A percentile compares a stretch with the other conserved stretches of the same genome.
These are phyloP conservation scores for Dasysyrphus tricinctus DNA, from an alignment of 2,888 invertebrate species.

Conservation along the genomic window DNA sequence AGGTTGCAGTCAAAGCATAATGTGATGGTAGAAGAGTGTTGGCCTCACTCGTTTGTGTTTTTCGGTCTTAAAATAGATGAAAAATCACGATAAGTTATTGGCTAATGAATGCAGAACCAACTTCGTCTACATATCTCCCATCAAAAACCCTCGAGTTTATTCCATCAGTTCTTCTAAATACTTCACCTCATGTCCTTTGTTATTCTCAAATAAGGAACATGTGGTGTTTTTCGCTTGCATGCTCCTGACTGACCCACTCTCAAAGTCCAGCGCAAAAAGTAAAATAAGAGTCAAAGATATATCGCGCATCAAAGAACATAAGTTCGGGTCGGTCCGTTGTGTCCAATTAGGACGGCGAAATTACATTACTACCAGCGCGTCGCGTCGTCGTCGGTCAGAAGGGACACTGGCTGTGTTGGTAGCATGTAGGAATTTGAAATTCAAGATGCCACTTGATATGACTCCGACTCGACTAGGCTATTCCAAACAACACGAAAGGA, in stretches of 20 bases:
- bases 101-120: slow-evolving; percentile 65
- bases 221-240: slow-evolving; percentile 36
- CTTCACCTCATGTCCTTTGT: slow-evolving; percentile 37
- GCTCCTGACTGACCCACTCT: slow-evolving; percentile 71
- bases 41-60: background rate
- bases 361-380: slow-evolving; percentile 36
- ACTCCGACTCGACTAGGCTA: slow-evolving; percentile 12
- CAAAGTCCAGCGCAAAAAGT: slow-evolving; percentile 12
- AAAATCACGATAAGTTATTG: slow-evolving; percentile 73
- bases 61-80: slow-evolving; percentile 54
- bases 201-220: slow-evolving; percentile 22
- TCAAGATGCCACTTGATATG: slow-evolving; percentile 70
- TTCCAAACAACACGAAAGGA: slow-evolving; percentile 64
- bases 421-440: slow-evolving; percentile 65
- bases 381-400: slow-evolving; percentile 26
- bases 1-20: slow-evolving; percentile 35
- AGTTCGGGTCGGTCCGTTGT: slow-evolving; percentile 61
- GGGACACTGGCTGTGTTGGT: slow-evolving; percentile 5
- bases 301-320: slow-evolving; percentile 62
- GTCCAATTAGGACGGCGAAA: slow-evolving; percentile 68
- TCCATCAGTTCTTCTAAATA: background rate
- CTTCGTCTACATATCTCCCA: background rate
- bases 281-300: slow-evolving; percentile 41
- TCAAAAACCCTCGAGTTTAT: background rate
- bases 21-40: background rate